These are phyloP conservation scores for Tauraco erythrolophus DNA, from an alignment of 2,113 vertebrate genomes.

Conservation along the genomic window DNA sequence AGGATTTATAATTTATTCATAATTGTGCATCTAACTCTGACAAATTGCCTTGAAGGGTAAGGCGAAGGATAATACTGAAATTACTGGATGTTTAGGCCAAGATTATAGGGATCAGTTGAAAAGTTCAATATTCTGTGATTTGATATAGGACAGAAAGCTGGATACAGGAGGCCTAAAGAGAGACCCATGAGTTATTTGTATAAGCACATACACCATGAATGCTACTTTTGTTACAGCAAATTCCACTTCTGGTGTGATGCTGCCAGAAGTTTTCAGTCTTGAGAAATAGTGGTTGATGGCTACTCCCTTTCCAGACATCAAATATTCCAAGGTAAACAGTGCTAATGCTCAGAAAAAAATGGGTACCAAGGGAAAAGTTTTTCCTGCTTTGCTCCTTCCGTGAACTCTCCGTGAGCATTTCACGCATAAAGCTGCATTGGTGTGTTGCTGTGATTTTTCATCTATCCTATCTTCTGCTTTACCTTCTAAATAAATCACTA, in stretches of 20 bases:
- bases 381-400: background rate
- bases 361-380: background rate
- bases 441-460: background rate
- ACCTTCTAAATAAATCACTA: background rate
- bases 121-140: background rate
- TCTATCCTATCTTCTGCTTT: background rate
- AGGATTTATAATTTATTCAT: background rate
- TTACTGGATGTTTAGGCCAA: background rate
- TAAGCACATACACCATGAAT: background rate
- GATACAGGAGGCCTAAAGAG: background rate
- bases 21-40: background rate
- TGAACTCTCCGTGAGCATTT: background rate
- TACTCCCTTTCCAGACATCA: background rate
- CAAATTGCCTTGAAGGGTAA: background rate
- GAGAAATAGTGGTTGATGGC: background rate
- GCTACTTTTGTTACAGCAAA: background rate
- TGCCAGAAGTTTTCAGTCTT: background rate
- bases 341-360: background rate
- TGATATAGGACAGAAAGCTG: background rate
- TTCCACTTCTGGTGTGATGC: background rate
- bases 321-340: background rate
- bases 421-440: background rate
- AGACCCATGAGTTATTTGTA: background rate
- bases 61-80: background rate
- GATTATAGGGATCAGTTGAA: background rate